Evolutionary conservation across 2,113 vertebrate species (phyloP).

Genomic region (Elachura formosa): DNA sequence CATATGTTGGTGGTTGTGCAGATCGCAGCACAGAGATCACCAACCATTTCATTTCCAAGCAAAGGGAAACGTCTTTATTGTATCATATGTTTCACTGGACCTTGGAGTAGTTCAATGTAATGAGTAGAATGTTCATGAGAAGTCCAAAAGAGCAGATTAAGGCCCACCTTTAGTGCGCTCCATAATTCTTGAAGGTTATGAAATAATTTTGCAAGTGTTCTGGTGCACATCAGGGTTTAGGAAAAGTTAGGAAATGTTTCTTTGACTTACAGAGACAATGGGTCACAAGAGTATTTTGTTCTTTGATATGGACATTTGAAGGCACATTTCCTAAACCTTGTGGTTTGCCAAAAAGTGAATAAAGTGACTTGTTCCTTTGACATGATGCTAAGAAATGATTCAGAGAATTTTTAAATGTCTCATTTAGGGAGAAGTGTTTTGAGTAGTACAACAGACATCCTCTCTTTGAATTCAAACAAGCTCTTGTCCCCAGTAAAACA

Average conservation of each 20-base stretch:
- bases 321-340: background rate
- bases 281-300: background rate
- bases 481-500: background rate
- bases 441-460: background rate
- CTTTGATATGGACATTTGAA: background rate
- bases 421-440: background rate
- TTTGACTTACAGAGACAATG: background rate
- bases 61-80: background rate
- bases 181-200: background rate
- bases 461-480: background rate
- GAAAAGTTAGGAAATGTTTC: background rate
- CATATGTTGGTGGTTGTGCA: constrained; percentile 17
- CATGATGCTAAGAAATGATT: background rate
- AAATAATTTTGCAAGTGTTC: background rate
- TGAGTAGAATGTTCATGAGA: background rate
- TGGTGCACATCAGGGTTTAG: background rate
- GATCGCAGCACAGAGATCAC: background rate
- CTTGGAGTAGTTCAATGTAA: background rate
- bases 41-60: background rate
- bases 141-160: background rate
- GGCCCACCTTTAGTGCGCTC: background rate
- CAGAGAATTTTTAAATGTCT: background rate
- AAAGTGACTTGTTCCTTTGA: background rate
- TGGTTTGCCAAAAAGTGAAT: background rate
- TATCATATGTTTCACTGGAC: background rate